A percentile compares a stretch with the other conserved stretches of the same genome.
These are phyloP conservation scores for Folsomia manolachei DNA, from an alignment of 2,888 invertebrate genomes.

Conservation along the genomic window DNA sequence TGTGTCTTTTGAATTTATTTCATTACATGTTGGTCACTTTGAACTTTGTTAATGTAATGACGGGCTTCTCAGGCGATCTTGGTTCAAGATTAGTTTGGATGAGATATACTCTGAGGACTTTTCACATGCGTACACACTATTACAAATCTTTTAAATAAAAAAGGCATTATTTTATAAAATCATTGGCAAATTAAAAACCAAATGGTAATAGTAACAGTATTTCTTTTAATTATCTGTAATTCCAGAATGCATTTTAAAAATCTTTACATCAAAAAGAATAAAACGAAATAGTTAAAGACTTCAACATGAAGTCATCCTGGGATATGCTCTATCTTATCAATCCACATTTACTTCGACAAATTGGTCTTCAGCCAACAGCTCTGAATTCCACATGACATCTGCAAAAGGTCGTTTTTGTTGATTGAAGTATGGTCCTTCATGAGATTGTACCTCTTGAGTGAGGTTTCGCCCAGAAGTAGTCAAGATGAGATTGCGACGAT, in stretches of 20 bases:
- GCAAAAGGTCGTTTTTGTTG: constrained; percentile 20
- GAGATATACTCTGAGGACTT: too few species aligned
- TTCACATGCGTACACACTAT: too few species aligned
- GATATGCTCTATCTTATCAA: background rate
- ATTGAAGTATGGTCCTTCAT: constrained; percentile 10
- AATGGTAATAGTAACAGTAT: too few species aligned
- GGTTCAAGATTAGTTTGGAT: too few species aligned
- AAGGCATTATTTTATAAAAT: too few species aligned
- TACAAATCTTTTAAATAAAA: too few species aligned
- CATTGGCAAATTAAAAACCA: too few species aligned
- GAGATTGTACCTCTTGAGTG: background rate
- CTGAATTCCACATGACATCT: constrained; percentile 35
- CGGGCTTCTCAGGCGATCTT: too few species aligned
- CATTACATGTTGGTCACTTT: background rate
- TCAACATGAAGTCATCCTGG: background rate
- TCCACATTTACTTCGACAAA: background rate
- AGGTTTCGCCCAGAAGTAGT: background rate
- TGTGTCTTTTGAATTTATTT: background rate
- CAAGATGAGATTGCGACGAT: background rate
- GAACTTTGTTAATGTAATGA: background rate
- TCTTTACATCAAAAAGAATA: too few species aligned
- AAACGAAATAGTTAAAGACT: too few species aligned
- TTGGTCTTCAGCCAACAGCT: constrained; percentile 23
- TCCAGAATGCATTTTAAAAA: too few species aligned
- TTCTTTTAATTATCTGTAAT: too few species aligned